Percentiles rank a stretch among this genome's conserved stretches.
Evolutionary conservation across 2,888 invertebrate genomes (phyloP).

Genomic region (Oasisia sp.): DNA sequence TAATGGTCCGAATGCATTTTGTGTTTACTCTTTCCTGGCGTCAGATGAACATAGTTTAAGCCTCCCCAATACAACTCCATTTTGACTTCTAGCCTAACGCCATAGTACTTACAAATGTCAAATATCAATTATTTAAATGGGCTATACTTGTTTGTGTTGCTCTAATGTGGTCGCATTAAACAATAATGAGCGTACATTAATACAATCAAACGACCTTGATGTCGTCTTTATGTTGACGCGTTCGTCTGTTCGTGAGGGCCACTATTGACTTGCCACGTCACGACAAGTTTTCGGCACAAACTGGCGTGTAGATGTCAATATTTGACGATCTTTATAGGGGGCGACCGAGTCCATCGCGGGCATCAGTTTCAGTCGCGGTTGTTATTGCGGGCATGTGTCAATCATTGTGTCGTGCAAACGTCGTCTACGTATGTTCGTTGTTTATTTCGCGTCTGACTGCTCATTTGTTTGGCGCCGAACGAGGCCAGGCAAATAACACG

Average conservation of each 20-base stretch:
- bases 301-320: not conserved
- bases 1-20: not conserved
- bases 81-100: not conserved
- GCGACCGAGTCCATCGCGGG: not conserved
- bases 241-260: not conserved
- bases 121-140: not conserved
- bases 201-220: not conserved
- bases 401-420: not conserved
- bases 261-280: not conserved
- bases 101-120: not conserved
- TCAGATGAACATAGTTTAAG: not conserved
- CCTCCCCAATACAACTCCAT: not conserved
- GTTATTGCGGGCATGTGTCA: not conserved
- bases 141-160: not conserved
- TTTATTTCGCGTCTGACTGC: not conserved
- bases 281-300: not conserved
- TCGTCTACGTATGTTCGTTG: not conserved
- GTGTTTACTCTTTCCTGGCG: not conserved
- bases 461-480: not conserved
- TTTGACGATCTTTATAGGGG: not conserved
- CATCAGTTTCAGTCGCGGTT: not conserved
- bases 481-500: not conserved
- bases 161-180: not conserved
- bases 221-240: not conserved
- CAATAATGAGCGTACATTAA: not conserved